Conservation (phyloP, 2,113 vertebrate species). For the Pachycephala philippinensis region DNA sequence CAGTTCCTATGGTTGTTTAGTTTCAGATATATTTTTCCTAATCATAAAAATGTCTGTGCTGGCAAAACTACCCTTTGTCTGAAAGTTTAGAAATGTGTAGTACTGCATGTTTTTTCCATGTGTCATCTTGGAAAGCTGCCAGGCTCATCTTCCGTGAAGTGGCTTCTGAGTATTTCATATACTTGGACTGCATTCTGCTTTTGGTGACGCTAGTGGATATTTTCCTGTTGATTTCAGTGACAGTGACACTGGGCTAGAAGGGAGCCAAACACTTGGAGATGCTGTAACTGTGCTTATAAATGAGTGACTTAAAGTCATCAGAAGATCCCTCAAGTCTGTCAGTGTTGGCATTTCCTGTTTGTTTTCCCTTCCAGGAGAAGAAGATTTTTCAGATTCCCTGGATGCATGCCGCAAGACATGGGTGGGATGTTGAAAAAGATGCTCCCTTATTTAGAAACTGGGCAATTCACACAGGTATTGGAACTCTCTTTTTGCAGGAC, state of each 20-base stretch:
- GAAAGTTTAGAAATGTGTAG: conserved; percentile 3
- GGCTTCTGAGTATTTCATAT: neutral
- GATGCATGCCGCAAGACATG: conserved; percentile 89
- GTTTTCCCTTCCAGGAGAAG: conserved; percentile 76
- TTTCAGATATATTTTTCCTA: neutral
- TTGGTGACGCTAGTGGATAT: neutral
- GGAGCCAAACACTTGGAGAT: neutral
- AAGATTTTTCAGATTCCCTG: conserved; percentile 92
- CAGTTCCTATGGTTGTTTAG: neutral
- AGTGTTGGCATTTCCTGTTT: conserved; percentile 36
- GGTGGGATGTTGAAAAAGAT: conserved; percentile 90
- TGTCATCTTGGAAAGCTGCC: neutral
- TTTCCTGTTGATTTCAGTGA: neutral
- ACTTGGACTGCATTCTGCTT: neutral
- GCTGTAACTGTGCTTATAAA: neutral
- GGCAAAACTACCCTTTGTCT: neutral
- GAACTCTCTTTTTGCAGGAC: neutral
- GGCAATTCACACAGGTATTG: conserved; percentile 88
- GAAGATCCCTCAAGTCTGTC: neutral
- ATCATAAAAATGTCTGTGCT: neutral
- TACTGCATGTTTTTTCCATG: neutral
- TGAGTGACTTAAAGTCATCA: neutral
- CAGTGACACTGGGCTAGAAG: neutral
- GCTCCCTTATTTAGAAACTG: conserved; percentile 88
- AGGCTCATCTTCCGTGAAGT: neutral